phyloP scores from a whole-genome alignment of 1,140 invertebrate species.

The Grapholita molesta region DNA sequence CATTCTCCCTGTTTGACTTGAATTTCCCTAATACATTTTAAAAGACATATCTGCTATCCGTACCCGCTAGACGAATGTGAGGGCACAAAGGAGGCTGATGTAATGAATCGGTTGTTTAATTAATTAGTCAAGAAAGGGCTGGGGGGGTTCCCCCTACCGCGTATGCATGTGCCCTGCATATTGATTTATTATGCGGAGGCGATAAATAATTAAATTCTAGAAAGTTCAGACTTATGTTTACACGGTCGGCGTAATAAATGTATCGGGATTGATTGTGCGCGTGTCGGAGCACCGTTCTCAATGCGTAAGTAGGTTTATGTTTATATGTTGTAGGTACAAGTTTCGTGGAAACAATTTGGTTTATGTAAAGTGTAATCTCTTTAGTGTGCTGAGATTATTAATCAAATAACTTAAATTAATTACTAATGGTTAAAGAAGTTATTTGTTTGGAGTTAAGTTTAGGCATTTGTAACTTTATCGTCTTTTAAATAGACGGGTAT shows the following conservation, averaged over 20 bases:
- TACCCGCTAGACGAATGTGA: slow-evolving; percentile 70
- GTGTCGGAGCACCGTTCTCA: neutral
- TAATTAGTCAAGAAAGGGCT: slow-evolving; percentile 78
- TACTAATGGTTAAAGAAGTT: too few relatives aligned
- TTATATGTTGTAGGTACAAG: neutral
- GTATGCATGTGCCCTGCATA: slow-evolving; percentile 72
- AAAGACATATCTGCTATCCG: slow-evolving; percentile 36
- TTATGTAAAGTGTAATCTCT: too few relatives aligned
- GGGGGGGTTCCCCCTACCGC: slow-evolving; percentile 35
- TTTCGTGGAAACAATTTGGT: neutral
- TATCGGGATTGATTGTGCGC: slow-evolving; percentile 23
- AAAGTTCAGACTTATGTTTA: slow-evolving; percentile 58
- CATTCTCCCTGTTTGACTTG: neutral
- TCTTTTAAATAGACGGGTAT: too few relatives aligned
- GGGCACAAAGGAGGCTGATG: slow-evolving; percentile 72
- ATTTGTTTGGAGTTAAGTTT: too few relatives aligned
- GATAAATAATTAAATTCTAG: slow-evolving; percentile 74
- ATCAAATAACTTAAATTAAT: neutral
- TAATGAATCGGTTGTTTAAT: slow-evolving; percentile 79
- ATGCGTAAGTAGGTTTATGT: neutral
- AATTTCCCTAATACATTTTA: slow-evolving; percentile 8
- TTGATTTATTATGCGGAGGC: slow-evolving; percentile 69
- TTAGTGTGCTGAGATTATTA: neutral
- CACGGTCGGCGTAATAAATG: slow-evolving; percentile 19
- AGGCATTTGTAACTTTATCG: too few relatives aligned